A percentile compares a stretch with the other conserved stretches of the same genome.
phyloP scores from a whole-genome alignment of 1,140 invertebrate species.

The Bilobella aurantiaca region DNA sequence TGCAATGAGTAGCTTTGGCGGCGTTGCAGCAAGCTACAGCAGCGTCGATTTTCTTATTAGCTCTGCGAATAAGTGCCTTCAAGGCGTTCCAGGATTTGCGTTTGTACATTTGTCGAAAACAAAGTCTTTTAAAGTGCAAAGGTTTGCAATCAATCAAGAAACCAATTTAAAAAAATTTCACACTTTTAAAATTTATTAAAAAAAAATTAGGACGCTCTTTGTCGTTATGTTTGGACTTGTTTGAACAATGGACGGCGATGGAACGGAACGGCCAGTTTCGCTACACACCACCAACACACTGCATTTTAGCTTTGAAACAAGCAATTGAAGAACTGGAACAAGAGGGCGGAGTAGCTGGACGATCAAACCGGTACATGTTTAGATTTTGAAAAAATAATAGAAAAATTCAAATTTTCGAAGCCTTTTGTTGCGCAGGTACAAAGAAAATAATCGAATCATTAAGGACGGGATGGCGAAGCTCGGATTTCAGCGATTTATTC shows the following conservation, averaged over 20 bases:
- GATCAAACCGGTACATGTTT: slow-evolving; percentile 39
- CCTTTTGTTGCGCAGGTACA: slow-evolving; percentile 38
- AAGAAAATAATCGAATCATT: slow-evolving; percentile 40
- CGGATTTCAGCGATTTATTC: slow-evolving; percentile 43
- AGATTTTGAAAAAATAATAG: background rate
- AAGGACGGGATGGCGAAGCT: slow-evolving; percentile 41
- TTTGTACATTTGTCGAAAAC: slow-evolving; percentile 42
- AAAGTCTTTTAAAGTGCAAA: slow-evolving; percentile 40
- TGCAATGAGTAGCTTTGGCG: slow-evolving; percentile 49
- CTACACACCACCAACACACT: slow-evolving; percentile 47
- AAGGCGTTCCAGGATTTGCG: slow-evolving; percentile 46
- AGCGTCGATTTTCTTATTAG: slow-evolving; percentile 43
- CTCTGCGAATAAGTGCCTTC: slow-evolving; percentile 48
- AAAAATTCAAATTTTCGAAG: background rate
- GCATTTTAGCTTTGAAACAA: slow-evolving; percentile 43
- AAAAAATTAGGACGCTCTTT: slow-evolving; percentile 13
- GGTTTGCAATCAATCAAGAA: slow-evolving; percentile 36
- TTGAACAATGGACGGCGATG: slow-evolving; percentile 42
- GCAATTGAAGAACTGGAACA: slow-evolving; percentile 41
- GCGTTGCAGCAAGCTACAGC: slow-evolving; percentile 41
- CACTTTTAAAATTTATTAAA: background rate
- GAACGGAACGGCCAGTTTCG: slow-evolving; percentile 44
- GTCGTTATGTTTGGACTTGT: slow-evolving; percentile 41
- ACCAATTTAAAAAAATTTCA: background rate
- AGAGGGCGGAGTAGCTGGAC: slow-evolving; percentile 41